A percentile compares a stretch with the other conserved stretches of the same genome.
Conservation (phyloP, 2,113 vertebrate genomes). For the Plestiodon gilberti region DNA sequence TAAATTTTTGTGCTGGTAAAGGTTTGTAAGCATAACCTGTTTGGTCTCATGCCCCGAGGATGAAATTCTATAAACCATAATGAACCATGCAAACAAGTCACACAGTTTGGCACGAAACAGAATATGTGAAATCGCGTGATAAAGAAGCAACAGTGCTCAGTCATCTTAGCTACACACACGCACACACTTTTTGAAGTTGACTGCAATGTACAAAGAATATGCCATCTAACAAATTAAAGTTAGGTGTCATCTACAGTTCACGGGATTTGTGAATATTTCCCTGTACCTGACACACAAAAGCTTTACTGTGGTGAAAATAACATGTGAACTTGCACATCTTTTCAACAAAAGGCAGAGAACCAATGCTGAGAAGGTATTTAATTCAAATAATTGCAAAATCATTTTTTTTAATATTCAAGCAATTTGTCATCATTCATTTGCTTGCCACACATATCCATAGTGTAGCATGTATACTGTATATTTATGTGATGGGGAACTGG, state of each 20-base stretch:
- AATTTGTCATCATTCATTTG: conserved; percentile 49
- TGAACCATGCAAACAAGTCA: conserved; percentile 46
- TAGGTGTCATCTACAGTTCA: conserved; percentile 36
- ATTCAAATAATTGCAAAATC: conserved; percentile 49
- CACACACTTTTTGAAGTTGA: conserved; percentile 30
- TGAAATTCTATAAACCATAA: conserved; percentile 52
- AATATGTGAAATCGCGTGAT: conserved; percentile 1
- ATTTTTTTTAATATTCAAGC: conserved; percentile 39
- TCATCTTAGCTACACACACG: conserved; percentile 29
- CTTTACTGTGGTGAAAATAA: conserved; percentile 53
- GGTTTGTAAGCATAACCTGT: conserved; percentile 71
- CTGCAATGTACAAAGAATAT: conserved; percentile 52
- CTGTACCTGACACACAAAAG: conserved; percentile 30
- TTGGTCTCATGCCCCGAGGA: conserved; percentile 54
- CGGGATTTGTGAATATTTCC: conserved; percentile 49
- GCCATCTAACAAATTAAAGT: conserved; percentile 43
- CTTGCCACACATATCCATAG: conserved; percentile 44
- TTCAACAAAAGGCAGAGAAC: conserved; percentile 41
- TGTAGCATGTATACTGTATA: conserved; percentile 30
- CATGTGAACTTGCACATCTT: conserved; percentile 33
- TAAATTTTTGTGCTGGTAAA: conserved; percentile 64
- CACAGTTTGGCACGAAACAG: background rate
- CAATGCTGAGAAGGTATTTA: conserved; percentile 35
- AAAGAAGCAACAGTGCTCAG: conserved; percentile 40
- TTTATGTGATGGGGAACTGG: background rate